Conservation (phyloP, 2,888 invertebrate species). For the Dermolepida albohirtum region DNA sequence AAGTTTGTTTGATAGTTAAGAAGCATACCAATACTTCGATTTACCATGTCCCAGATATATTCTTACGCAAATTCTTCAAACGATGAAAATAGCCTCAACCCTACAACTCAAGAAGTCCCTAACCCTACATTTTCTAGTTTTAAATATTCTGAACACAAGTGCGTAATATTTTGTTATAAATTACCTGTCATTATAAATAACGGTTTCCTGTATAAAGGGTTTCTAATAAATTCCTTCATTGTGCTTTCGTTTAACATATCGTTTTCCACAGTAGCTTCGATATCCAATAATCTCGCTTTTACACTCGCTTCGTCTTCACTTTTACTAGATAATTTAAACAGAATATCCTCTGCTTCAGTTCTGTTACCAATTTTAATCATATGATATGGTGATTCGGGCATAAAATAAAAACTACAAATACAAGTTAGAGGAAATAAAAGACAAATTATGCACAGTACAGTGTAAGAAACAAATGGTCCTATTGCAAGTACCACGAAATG, state of each 20-base stretch:
- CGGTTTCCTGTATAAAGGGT: slow-evolving; percentile 40
- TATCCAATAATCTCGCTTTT: slow-evolving; percentile 62
- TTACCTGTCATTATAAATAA: slow-evolving; percentile 45
- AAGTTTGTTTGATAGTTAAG: too few relatives aligned
- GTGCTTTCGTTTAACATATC: slow-evolving; percentile 59
- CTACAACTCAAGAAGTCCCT: too few relatives aligned
- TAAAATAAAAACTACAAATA: slow-evolving; percentile 57
- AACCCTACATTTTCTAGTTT: too few relatives aligned
- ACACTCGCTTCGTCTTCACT: slow-evolving; percentile 51
- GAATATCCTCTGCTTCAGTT: slow-evolving; percentile 57
- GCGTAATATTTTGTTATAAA: not conserved
- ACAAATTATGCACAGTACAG: slow-evolving; percentile 45
- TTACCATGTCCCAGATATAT: too few relatives aligned
- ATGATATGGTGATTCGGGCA: slow-evolving; percentile 70
- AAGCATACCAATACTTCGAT: too few relatives aligned
- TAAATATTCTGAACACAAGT: too few relatives aligned
- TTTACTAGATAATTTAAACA: slow-evolving; percentile 47
- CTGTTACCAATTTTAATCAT: slow-evolving; percentile 57
- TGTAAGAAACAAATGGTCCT: slow-evolving; percentile 68
- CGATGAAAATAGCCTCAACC: too few relatives aligned
- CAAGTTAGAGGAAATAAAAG: slow-evolving; percentile 44
- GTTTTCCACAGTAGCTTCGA: slow-evolving; percentile 59
- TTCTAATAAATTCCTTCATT: slow-evolving; percentile 37
- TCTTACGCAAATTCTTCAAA: too few relatives aligned
- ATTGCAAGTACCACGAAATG: slow-evolving; percentile 65